phyloP scores from a whole-genome alignment of 2,888 invertebrate species.

The Drosophila percnosoma region DNA sequence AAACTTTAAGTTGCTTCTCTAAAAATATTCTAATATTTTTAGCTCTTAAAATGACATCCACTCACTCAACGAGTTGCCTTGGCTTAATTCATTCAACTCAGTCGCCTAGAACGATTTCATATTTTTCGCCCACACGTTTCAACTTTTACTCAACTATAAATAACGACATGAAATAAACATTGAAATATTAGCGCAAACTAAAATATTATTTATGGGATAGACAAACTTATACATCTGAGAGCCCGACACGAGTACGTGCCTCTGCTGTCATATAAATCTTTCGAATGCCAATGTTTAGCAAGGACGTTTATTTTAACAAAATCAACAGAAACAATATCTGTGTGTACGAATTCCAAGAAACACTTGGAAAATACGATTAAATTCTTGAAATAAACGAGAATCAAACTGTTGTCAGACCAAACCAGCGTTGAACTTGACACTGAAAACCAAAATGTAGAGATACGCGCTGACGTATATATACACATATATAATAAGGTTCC shows the following conservation, averaged over 20 bases:
- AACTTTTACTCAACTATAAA: conserved; percentile 52
- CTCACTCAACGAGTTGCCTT: conserved; percentile 43
- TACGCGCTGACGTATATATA: conserved; percentile 35
- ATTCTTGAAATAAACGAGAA: conserved; percentile 22
- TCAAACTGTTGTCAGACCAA: conserved; percentile 36
- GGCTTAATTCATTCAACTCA: conserved; percentile 67
- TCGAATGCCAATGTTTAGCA: conserved; percentile 58
- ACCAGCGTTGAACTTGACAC: conserved; percentile 74
- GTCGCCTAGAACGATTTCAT: conserved; percentile 9
- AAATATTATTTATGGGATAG: conserved; percentile 61
- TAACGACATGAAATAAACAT: conserved; percentile 52
- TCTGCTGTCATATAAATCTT: conserved; percentile 43
- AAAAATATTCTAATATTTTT: conserved; percentile 1
- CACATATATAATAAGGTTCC: conserved; percentile 7
- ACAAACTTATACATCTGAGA: conserved; percentile 38
- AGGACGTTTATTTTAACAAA: conserved; percentile 77
- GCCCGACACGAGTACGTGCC: conserved; percentile 31
- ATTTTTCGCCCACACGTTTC: conserved; percentile 30
- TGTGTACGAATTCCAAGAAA: conserved; percentile 23
- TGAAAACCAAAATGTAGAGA: conserved; percentile 60
- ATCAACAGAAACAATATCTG: conserved; percentile 4
- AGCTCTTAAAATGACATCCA: not conserved
- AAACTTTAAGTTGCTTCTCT: not conserved
- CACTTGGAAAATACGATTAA: conserved; percentile 11
- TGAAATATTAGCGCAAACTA: conserved; percentile 54